Evolutionary conservation across 2,888 invertebrate genomes (phyloP).

Genomic region (Heliconius charithonia): DNA sequence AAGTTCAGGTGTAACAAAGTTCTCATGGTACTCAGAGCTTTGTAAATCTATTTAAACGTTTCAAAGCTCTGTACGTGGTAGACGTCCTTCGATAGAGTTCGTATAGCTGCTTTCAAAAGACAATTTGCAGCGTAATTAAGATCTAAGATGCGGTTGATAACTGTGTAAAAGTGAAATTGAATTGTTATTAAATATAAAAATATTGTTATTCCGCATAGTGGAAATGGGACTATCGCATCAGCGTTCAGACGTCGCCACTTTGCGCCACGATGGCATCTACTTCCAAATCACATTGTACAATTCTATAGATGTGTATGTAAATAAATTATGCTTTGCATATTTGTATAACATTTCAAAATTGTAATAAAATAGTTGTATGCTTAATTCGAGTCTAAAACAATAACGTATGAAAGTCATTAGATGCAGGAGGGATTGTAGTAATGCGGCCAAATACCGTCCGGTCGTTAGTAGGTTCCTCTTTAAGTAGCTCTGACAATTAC

Average conservation of each 20-base stretch:
- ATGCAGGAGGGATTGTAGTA: slow-evolving; percentile 52
- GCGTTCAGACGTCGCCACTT: too few relatives aligned
- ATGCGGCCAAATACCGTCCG: slow-evolving; percentile 60
- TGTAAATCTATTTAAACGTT: slow-evolving; percentile 6
- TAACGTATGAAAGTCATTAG: slow-evolving; percentile 43
- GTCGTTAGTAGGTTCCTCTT: slow-evolving; percentile 70
- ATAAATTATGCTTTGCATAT: not conserved
- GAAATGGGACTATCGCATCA: too few relatives aligned
- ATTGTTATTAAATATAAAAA: too few relatives aligned
- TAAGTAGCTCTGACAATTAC: slow-evolving; percentile 67
- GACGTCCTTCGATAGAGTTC: not conserved
- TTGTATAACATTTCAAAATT: slow-evolving; percentile 1
- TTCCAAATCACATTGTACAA: too few relatives aligned
- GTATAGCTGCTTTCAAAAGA: slow-evolving; percentile 1
- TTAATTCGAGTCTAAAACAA: slow-evolving; percentile 28
- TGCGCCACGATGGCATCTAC: too few relatives aligned
- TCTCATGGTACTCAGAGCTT: slow-evolving; percentile 1
- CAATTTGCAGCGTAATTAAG: slow-evolving; percentile 1
- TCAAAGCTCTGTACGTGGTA: slow-evolving; percentile 13
- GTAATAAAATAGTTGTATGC: slow-evolving; percentile 23
- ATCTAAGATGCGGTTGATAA: too few relatives aligned
- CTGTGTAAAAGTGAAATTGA: too few relatives aligned
- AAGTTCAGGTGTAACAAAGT: slow-evolving; percentile 8
- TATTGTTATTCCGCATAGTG: too few relatives aligned
- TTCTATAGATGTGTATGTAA: too few relatives aligned